Conservation (phyloP, 2,797 vertebrate genomes). For the Orientallactaga sibirica region DNA sequence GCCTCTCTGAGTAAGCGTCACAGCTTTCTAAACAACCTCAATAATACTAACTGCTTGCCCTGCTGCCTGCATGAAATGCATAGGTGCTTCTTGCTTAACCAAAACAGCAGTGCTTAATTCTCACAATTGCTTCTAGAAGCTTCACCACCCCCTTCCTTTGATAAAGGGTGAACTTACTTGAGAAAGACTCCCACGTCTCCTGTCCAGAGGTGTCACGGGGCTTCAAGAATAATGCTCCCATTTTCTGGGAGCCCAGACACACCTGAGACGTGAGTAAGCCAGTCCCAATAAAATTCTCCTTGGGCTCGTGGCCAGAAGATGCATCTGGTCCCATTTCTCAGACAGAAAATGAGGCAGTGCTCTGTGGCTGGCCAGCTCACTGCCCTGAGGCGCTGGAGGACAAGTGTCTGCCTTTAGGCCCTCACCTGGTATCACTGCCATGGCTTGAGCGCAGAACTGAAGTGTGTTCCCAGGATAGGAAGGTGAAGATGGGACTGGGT, state of each 20-base stretch:
- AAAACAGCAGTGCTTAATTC: background rate
- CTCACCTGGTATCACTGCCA: background rate
- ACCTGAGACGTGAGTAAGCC: constrained; percentile 37
- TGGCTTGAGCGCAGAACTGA: background rate
- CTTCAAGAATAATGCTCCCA: constrained; percentile 63
- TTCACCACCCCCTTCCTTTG: background rate
- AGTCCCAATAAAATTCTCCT: background rate
- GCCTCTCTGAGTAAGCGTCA: background rate
- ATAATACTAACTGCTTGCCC: background rate
- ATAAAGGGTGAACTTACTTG: constrained; percentile 56
- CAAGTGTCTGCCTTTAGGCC: background rate
- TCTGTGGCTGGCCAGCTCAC: background rate
- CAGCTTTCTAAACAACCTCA: background rate
- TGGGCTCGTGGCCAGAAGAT: constrained; percentile 26
- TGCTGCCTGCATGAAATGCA: background rate
- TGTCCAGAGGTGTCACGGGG: background rate
- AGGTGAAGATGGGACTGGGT: background rate
- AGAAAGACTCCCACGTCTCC: constrained; percentile 54
- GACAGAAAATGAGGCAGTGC: background rate
- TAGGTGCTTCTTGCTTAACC: background rate
- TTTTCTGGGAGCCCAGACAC: constrained; percentile 36
- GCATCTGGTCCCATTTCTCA: constrained; percentile 14
- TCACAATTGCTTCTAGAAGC: background rate
- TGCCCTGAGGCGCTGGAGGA: background rate
- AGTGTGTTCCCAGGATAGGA: background rate